A percentile compares a stretch with the other conserved stretches of the same genome.
Evolutionary conservation across 2,888 invertebrate species (phyloP).

Genomic region (Lasioglossum leucozonium): DNA sequence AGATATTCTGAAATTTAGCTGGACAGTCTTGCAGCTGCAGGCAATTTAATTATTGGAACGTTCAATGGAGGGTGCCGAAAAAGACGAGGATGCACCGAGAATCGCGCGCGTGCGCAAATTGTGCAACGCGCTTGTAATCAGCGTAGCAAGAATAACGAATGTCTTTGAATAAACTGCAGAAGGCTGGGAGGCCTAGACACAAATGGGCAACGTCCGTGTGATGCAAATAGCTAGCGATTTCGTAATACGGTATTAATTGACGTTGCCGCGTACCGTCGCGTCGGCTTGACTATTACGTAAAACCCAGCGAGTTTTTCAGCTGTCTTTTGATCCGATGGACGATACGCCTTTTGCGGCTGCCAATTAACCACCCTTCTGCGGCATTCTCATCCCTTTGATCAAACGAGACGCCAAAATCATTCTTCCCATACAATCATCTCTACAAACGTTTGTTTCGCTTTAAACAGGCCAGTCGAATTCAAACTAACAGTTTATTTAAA

Average conservation of each 20-base stretch:
- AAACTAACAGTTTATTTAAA: too few species aligned
- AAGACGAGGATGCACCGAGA: neutral
- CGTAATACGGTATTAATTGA: slow-evolving; percentile 76
- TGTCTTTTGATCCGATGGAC: slow-evolving; percentile 18
- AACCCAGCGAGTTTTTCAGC: slow-evolving; percentile 53
- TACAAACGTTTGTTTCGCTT: neutral
- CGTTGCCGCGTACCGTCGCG: slow-evolving; percentile 60
- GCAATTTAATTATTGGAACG: neutral
- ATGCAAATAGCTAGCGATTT: slow-evolving; percentile 78
- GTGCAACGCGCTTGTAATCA: slow-evolving; percentile 57
- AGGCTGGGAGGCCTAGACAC: slow-evolving; percentile 76
- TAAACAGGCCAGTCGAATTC: neutral
- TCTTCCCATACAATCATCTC: neutral
- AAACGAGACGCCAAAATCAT: neutral
- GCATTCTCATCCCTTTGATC: neutral
- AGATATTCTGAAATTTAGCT: neutral
- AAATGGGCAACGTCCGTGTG: slow-evolving; percentile 76
- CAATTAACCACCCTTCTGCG: neutral
- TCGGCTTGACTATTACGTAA: slow-evolving; percentile 61
- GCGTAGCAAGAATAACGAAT: slow-evolving; percentile 58
- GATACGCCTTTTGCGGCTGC: slow-evolving; percentile 7
- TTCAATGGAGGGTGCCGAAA: neutral
- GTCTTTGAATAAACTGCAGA: slow-evolving; percentile 59
- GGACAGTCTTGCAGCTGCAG: neutral
- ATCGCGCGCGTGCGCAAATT: slow-evolving; percentile 35